A percentile compares a stretch with the other conserved stretches of the same genome.
Evolutionary conservation across 2,797 vertebrate genomes (phyloP).

Genomic region (Pangasius mekongensis): DNA sequence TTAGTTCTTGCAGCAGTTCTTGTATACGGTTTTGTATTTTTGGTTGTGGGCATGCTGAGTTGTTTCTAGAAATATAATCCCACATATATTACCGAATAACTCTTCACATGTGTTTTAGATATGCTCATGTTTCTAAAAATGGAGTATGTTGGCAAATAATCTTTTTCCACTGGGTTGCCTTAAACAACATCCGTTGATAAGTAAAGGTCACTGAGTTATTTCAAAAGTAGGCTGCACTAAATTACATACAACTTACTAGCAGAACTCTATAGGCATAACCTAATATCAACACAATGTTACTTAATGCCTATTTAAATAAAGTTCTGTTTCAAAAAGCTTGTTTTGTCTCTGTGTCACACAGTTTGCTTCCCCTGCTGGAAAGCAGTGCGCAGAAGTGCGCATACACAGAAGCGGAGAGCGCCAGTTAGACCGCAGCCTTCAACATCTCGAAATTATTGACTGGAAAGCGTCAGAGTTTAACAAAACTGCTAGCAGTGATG

Average conservation of each 20-base stretch:
- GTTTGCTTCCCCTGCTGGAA: not conserved
- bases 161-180: not conserved
- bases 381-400: not conserved
- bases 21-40: not conserved
- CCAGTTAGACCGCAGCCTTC: not conserved
- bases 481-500: not conserved
- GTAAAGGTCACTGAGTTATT: not conserved
- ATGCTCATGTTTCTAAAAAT: slow-evolving; percentile 3
- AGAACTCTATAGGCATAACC: not conserved
- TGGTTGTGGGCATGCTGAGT: not conserved
- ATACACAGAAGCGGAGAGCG: not conserved
- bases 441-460: not conserved
- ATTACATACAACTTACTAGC: not conserved
- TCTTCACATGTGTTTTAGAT: not conserved
- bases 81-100: not conserved
- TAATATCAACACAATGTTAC: not conserved
- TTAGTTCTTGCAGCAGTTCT: not conserved
- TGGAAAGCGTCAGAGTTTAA: not conserved
- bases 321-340: not conserved
- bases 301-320: not conserved
- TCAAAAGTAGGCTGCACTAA: not conserved
- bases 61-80: not conserved
- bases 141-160: not conserved
- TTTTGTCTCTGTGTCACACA: not conserved
- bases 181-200: not conserved